Evolutionary conservation across 2,888 invertebrate genomes (phyloP).

Genomic region (Heliconius sara): DNA sequence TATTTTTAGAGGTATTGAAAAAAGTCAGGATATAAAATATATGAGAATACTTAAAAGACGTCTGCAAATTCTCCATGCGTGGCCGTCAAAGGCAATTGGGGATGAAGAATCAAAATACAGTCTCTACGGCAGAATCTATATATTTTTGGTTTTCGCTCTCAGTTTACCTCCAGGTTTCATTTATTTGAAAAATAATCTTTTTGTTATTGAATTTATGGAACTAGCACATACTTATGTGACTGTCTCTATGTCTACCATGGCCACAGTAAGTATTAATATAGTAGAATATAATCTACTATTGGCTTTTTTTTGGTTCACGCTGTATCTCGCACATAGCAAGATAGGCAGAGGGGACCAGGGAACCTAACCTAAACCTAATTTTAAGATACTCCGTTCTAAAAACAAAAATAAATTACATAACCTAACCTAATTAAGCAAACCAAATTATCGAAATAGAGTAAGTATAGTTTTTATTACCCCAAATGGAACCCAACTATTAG

Average conservation of each 20-base stretch:
- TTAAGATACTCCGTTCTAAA: too few species aligned
- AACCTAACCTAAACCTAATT: too few species aligned
- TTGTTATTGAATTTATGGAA: constrained; percentile 36
- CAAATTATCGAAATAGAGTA: too few species aligned
- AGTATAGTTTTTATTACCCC: too few species aligned
- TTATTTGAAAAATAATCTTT: constrained; percentile 35
- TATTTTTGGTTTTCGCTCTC: constrained; percentile 29
- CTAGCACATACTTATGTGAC: constrained; percentile 47
- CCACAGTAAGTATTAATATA: constrained; percentile 39
- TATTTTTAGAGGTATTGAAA: constrained; percentile 39
- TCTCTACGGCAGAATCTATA: constrained; percentile 32
- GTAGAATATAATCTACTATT: too few species aligned
- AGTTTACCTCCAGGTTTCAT: constrained; percentile 37
- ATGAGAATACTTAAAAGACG: constrained; percentile 39
- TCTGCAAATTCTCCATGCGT: constrained; percentile 36
- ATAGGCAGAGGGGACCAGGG: too few species aligned
- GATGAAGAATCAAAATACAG: constrained; percentile 31
- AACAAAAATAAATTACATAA: too few species aligned
- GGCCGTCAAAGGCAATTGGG: constrained; percentile 35
- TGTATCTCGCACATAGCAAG: too few species aligned
- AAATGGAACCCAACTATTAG: too few species aligned
- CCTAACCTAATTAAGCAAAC: too few species aligned
- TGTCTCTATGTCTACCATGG: constrained; percentile 39
- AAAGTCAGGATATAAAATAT: constrained; percentile 42
- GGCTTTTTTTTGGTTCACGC: too few species aligned